phyloP scores from a whole-genome alignment of 2,113 vertebrate species.

The Anarrhichthys ocellatus region DNA sequence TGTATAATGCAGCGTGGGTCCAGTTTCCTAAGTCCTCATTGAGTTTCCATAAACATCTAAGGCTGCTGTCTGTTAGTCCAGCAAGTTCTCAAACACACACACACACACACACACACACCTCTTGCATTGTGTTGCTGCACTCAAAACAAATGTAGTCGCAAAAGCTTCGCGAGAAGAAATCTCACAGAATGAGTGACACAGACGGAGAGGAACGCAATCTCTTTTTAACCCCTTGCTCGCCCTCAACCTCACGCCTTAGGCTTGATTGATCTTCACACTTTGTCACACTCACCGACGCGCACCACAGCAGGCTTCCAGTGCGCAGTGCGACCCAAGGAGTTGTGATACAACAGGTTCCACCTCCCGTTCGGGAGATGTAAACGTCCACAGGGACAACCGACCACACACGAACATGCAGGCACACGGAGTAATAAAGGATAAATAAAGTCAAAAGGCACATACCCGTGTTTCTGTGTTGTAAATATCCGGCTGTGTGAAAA shows the following conservation, averaged over 20 bases:
- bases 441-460: slow-evolving; percentile 56
- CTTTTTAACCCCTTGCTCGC: no score
- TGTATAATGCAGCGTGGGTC: slow-evolving; percentile 76
- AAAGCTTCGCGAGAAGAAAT: not conserved
- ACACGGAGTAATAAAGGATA: not conserved
- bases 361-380: not conserved
- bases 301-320: slow-evolving; percentile 9
- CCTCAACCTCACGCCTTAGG: not conserved
- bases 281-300: not conserved
- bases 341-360: slow-evolving; percentile 12
- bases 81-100: not conserved
- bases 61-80: slow-evolving; percentile 48
- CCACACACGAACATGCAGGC: slow-evolving; percentile 1
- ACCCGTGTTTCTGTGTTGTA: slow-evolving; percentile 64
- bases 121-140: slow-evolving; percentile 13
- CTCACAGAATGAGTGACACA: not conserved
- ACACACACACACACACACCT: not conserved
- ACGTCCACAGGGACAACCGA: not conserved
- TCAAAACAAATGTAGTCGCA: slow-evolving; percentile 26
- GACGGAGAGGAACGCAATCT: not conserved
- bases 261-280: not conserved
- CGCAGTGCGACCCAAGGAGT: not conserved
- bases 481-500: slow-evolving; percentile 70
- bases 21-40: slow-evolving; percentile 72
- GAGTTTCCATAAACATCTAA: slow-evolving; percentile 81